Percentiles rank a stretch among this genome's conserved stretches.
Evolutionary conservation across 2,797 vertebrate species (phyloP).

Genomic region (Macrochelys suwanniensis): DNA sequence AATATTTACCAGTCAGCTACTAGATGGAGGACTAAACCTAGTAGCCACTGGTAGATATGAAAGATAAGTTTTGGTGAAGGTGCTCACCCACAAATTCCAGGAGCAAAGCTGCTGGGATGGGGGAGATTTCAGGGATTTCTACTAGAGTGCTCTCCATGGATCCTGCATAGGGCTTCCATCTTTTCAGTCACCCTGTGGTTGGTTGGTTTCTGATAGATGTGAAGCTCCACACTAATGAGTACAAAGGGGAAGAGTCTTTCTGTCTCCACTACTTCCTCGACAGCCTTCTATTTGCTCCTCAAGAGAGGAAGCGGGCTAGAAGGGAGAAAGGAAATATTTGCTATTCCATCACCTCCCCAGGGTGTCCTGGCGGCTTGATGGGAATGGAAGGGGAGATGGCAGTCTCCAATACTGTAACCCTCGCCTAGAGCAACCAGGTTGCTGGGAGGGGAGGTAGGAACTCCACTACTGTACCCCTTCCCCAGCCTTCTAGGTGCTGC

Average conservation of each 20-base stretch:
- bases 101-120: slow-evolving; percentile 11
- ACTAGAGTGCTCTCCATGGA: slow-evolving; percentile 14
- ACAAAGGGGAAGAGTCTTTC: background rate
- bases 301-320: background rate
- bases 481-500: background rate
- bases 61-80: background rate
- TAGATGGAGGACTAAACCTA: background rate
- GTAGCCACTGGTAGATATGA: background rate
- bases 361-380: background rate
- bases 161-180: slow-evolving; percentile 11
- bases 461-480: background rate
- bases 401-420: background rate
- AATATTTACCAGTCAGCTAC: background rate
- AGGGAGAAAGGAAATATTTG: background rate
- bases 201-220: background rate
- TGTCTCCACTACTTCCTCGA: background rate
- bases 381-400: background rate
- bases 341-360: background rate
- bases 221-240: background rate
- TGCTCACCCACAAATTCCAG: background rate
- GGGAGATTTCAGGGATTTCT: slow-evolving; percentile 24
- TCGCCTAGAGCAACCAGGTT: background rate
- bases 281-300: background rate
- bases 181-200: slow-evolving; percentile 40
- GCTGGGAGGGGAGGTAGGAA: background rate